A percentile compares a stretch with the other conserved stretches of the same genome.
Evolutionary conservation across 2,797 vertebrate genomes (phyloP).

Genomic region (Urocyon cinereoargenteus): DNA sequence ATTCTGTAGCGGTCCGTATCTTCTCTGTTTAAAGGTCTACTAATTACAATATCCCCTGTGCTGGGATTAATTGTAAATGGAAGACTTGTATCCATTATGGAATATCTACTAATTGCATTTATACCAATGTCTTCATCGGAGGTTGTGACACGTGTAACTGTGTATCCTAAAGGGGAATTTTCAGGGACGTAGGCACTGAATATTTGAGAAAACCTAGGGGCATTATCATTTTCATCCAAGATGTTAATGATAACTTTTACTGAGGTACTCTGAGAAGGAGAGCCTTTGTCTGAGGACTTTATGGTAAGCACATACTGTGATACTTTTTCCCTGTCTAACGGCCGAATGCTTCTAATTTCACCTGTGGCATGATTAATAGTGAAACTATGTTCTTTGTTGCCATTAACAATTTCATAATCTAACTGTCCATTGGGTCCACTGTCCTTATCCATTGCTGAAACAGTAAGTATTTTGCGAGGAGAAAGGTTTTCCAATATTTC

Average conservation of each 20-base stretch:
- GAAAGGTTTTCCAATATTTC: conserved; percentile 95
- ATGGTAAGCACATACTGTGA: conserved; percentile 92
- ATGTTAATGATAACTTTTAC: conserved; percentile 94
- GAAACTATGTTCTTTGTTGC: conserved; percentile 95
- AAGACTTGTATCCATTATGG: conserved; percentile 93
- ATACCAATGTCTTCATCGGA: conserved; percentile 96
- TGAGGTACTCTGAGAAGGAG: conserved; percentile 90
- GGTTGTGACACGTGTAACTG: conserved; percentile 95
- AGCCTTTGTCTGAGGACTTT: conserved; percentile 94
- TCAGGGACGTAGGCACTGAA: conserved; percentile 97
- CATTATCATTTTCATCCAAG: conserved; percentile 98
- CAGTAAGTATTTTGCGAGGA: conserved; percentile 92
- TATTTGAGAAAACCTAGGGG: conserved; percentile 97
- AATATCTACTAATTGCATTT: conserved; percentile 95
- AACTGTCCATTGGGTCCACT: conserved; percentile 95
- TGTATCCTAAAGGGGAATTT: conserved; percentile 96
- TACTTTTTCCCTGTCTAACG: conserved; percentile 95
- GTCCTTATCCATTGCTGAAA: conserved; percentile 94
- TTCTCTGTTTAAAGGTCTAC: conserved; percentile 95
- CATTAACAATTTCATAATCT: conserved; percentile 93
- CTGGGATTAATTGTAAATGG: conserved; percentile 95
- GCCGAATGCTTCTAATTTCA: conserved; percentile 93
- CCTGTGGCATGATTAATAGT: conserved; percentile 94
- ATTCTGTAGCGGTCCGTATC: conserved; percentile 95
- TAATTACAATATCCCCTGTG: conserved; percentile 96